Base-by-base conservation (phyloP, 2,113 vertebrate genomes). In the Opisthocomus hoazin region DNA sequence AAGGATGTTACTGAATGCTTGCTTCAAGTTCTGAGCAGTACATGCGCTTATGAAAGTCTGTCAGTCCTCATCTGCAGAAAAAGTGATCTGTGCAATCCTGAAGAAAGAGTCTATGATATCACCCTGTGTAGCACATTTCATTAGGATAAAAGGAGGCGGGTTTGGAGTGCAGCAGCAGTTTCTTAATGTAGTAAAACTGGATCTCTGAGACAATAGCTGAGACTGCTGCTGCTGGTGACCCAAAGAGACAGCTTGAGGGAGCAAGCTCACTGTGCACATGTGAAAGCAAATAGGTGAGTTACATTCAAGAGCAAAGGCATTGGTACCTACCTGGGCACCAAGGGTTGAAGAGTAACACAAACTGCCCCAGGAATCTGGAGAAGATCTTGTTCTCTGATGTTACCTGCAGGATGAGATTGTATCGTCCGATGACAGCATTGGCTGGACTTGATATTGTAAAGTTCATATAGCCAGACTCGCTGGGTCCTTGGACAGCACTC, bases 311-410 rank as follows among this genome's bases (percentile, higher is more conserved):
- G 54, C n/a, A 50, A 82, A 48, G 50, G 19, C 5, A 4, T 3
- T 27, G 63, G 41, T 57, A 87, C 97, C 58, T 97, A 99, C 99
- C 99, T 98, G 97, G 97, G 94, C 98, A 98, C 99, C 99, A 99
- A 0, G 99, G 99, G 84, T 99, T 99, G 75, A 99, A 99, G 79
- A 99, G 99, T 63, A 99, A 91, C 91, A 98, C 94, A 92, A 99
- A 99, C 30, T 96, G 91, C 6, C 97, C 98, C 91, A 97, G 97
- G 97, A 81, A 91, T 43, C 85, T 93, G 73, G 97, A 92, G 90
- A 97, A 5, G 34, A 94, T 77, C 71, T 83, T 90, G 79, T 98
- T 98, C 4, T 91, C 92, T 9, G 98, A 97, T 60, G 92, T 96
- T 39, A 98, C 56, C 87, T 96, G 90, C 87, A 98, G 96, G 6